Percentiles rank a stretch among this genome's conserved stretches.
These are phyloP conservation scores for Leucopsar rothschildi DNA, from an alignment of 2,113 vertebrate genomes.

Conservation along the genomic window DNA sequence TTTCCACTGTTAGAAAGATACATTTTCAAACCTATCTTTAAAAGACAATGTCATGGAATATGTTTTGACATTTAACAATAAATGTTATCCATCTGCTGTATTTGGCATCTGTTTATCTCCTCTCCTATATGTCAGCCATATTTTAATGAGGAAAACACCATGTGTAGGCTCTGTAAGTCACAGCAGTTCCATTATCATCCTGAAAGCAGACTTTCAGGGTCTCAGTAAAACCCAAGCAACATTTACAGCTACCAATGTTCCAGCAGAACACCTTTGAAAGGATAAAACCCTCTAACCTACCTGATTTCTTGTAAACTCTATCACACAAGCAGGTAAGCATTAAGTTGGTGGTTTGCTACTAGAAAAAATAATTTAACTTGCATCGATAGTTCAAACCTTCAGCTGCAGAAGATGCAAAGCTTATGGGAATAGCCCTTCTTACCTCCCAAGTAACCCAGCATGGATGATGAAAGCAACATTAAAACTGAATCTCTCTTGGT, in stretches of 20 bases:
- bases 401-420: not conserved
- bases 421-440: not conserved
- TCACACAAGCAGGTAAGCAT: not conserved
- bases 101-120: not conserved
- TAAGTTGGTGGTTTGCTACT: not conserved
- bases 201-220: not conserved
- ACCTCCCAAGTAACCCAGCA: not conserved
- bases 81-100: not conserved
- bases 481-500: not conserved
- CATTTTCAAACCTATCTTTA: not conserved
- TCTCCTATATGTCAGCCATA: not conserved
- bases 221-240: not conserved
- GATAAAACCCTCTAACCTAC: not conserved
- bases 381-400: not conserved
- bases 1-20: not conserved
- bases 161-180: not conserved
- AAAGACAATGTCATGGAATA: not conserved
- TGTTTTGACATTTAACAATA: not conserved
- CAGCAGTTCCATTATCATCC: not conserved
- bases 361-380: not conserved
- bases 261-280: not conserved
- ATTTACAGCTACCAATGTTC: not conserved
- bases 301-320: not conserved
- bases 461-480: not conserved
- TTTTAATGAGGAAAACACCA: not conserved